Percentiles rank a stretch among this genome's conserved stretches.
These are phyloP conservation scores for Chrysaora quinquecirrha DNA, from an alignment of 30 jellyfish, hydroid and myxozoan species.

Conservation along the genomic window DNA sequence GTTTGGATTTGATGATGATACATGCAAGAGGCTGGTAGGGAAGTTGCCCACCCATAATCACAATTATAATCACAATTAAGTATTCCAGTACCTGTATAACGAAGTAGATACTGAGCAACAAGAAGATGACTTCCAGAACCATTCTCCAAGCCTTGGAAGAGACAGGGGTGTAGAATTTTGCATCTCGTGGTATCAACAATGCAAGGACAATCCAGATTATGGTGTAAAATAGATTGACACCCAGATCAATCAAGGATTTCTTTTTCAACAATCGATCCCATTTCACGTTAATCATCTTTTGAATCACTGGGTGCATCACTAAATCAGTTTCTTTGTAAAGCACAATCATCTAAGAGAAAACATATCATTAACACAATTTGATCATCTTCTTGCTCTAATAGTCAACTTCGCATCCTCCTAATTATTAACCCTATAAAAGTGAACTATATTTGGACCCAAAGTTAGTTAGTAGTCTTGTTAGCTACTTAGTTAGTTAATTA, in stretches of 20 bases:
- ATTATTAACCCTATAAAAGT: too few species aligned
- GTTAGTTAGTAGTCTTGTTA: too few species aligned
- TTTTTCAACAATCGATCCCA: constrained; percentile 82
- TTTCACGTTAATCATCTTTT: constrained; percentile 70
- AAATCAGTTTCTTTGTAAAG: constrained; percentile 69
- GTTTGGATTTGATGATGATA: too few species aligned
- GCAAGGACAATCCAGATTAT: constrained; percentile 75
- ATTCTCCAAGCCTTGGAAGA: constrained; percentile 75
- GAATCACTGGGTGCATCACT: constrained; percentile 90
- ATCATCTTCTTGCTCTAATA: not conserved
- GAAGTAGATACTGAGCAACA: constrained; percentile 66
- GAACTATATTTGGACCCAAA: too few species aligned
- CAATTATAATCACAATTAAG: too few species aligned
- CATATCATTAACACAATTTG: not conserved
- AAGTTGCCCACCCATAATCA: too few species aligned
- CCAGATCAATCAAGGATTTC: constrained; percentile 48
- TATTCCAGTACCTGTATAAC: constrained; percentile 77
- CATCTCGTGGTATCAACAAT: constrained; percentile 63
- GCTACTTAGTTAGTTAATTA: too few species aligned
- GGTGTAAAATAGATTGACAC: constrained; percentile 55
- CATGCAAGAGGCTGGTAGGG: too few species aligned
- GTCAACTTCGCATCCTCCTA: too few species aligned
- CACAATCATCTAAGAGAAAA: constrained; percentile 65
- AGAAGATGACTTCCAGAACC: constrained; percentile 72
- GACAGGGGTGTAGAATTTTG: constrained; percentile 66